A percentile compares a stretch with the other conserved stretches of the same genome.
Evolutionary conservation across 2,797 vertebrate species (phyloP).

Genomic region (Falco rusticolus): DNA sequence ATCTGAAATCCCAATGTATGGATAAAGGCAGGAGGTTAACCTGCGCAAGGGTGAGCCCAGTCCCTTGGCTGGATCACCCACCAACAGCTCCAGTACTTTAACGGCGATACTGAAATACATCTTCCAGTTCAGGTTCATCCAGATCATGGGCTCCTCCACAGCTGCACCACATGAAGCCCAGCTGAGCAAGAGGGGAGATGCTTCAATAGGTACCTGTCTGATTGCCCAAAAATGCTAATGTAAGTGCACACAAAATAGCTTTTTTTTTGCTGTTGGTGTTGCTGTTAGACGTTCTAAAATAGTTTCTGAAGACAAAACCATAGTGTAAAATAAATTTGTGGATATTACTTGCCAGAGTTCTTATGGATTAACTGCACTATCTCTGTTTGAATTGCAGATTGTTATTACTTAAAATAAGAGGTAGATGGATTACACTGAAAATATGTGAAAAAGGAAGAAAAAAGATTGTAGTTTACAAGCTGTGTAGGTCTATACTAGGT

Average conservation of each 20-base stretch:
- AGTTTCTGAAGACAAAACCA: not conserved
- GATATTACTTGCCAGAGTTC: not conserved
- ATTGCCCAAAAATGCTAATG: rapidly evolving
- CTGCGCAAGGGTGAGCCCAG: not conserved
- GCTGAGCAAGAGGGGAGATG: rapidly evolving
- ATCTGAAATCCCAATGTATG: not conserved
- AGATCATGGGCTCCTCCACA: not conserved
- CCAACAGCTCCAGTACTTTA: not conserved
- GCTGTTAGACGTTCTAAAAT: not conserved
- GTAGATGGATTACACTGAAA: not conserved
- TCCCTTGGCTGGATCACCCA: not conserved
- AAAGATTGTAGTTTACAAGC: not conserved
- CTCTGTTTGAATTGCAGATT: slow-evolving; percentile 1
- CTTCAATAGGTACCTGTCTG: not conserved
- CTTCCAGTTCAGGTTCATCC: not conserved
- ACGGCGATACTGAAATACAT: not conserved
- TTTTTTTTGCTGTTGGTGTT: not conserved
- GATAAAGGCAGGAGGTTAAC: not conserved
- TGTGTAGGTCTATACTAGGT: not conserved
- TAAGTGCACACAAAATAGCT: not conserved
- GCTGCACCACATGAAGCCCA: not conserved
- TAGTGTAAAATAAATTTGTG: not conserved
- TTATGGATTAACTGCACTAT: not conserved
- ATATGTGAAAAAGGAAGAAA: not conserved
- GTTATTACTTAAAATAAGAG: not conserved